Evolutionary conservation across 2,888 invertebrate genomes (phyloP).

Genomic region (Steromphala cineraria): DNA sequence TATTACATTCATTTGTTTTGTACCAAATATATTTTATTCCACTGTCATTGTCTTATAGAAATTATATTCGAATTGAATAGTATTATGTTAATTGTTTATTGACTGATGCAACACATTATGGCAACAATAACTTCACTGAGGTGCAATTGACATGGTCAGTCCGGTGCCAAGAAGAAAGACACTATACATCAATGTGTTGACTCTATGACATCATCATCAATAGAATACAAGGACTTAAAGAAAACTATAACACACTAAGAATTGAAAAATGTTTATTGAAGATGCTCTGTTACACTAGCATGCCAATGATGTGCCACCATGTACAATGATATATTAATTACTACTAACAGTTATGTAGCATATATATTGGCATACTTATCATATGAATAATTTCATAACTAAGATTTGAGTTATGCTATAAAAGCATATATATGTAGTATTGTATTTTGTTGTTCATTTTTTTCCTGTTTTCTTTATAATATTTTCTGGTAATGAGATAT

Average conservation of each 20-base stretch:
- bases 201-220: neutral
- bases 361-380: neutral
- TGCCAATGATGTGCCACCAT: neutral
- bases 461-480: too few relatives aligned
- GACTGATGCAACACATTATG: neutral
- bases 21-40: too few relatives aligned
- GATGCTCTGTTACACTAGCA: neutral
- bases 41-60: too few relatives aligned
- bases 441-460: too few relatives aligned
- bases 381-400: neutral
- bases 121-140: neutral
- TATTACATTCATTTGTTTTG: neutral
- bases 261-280: constrained; percentile 14
- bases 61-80: too few relatives aligned
- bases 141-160: neutral
- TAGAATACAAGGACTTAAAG: neutral
- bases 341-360: neutral
- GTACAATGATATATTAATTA: neutral
- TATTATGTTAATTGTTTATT: neutral
- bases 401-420: neutral
- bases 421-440: too few relatives aligned
- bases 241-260: constrained; percentile 4
- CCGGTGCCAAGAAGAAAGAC: neutral
- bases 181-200: neutral
- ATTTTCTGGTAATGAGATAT: too few relatives aligned